A percentile compares a stretch with the other conserved stretches of the same genome.
Evolutionary conservation across 1,140 invertebrate species (phyloP).

Genomic region (Platorchestia sp.): DNA sequence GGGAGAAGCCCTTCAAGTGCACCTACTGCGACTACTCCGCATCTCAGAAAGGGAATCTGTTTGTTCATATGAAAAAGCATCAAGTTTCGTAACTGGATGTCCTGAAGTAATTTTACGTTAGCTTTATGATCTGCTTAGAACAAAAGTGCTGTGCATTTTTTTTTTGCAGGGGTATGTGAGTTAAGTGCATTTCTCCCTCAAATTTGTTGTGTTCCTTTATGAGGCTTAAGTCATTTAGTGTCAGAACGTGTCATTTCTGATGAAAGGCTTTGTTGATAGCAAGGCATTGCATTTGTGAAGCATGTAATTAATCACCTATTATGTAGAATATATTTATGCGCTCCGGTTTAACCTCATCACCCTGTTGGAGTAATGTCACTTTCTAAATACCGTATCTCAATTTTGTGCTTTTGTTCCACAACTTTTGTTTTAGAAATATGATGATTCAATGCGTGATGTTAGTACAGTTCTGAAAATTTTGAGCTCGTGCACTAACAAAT

Average conservation of each 20-base stretch:
- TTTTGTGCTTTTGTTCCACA: too few relatives aligned
- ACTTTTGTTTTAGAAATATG: too few relatives aligned
- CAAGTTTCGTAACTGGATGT: not conserved
- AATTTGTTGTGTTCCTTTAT: not conserved
- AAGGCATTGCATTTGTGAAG: not conserved
- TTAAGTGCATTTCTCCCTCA: not conserved
- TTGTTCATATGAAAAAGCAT: constrained; percentile 43
- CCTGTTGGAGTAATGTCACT: too few relatives aligned
- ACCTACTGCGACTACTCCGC: constrained; percentile 60
- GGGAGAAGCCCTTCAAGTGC: constrained; percentile 64
- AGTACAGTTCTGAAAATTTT: too few relatives aligned
- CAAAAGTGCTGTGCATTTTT: not conserved
- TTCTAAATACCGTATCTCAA: too few relatives aligned
- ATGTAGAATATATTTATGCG: too few relatives aligned
- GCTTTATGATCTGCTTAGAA: not conserved
- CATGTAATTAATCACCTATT: too few relatives aligned
- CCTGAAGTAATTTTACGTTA: not conserved
- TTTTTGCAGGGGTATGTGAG: not conserved
- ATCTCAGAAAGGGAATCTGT: constrained; percentile 57
- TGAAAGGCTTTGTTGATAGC: not conserved
- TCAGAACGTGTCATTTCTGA: not conserved
- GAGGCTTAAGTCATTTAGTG: not conserved
- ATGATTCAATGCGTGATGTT: too few relatives aligned
- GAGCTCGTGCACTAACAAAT: too few relatives aligned
- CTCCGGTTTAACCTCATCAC: too few relatives aligned